These are phyloP conservation scores for Dasyurus viverrinus DNA, from an alignment of 2,113 vertebrate genomes.

Conservation along the genomic window DNA sequence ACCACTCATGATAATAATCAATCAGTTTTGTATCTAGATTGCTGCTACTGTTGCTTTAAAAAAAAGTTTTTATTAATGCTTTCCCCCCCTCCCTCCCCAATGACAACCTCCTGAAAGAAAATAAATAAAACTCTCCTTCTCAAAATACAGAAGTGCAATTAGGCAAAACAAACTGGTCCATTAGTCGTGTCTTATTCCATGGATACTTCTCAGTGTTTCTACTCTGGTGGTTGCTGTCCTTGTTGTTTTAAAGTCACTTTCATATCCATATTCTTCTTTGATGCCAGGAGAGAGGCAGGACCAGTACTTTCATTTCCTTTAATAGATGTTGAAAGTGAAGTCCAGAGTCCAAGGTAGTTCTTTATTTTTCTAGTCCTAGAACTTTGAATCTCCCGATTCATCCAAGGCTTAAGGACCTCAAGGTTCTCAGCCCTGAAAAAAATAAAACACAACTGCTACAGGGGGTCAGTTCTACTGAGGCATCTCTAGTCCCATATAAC, in stretches of 20 bases:
- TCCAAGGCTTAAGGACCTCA: background rate
- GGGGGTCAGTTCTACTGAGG: background rate
- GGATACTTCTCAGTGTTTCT: background rate
- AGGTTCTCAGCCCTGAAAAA: background rate
- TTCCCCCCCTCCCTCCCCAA: background rate
- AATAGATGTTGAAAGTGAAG: background rate
- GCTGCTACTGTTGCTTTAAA: no score
- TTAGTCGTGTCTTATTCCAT: background rate
- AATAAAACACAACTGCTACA: background rate
- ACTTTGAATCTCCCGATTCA: background rate
- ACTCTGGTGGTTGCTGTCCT: background rate
- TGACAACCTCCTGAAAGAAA: background rate
- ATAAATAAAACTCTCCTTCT: background rate
- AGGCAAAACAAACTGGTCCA: background rate
- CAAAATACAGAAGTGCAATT: background rate
- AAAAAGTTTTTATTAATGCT: background rate
- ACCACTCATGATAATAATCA: no score
- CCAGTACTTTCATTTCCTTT: background rate
- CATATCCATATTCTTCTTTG: background rate
- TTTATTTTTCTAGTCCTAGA: background rate
- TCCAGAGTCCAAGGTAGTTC: background rate
- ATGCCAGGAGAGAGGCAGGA: background rate
- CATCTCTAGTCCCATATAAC: background rate
- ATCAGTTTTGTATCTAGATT: no score
- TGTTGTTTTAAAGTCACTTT: background rate